A percentile compares a stretch with the other conserved stretches of the same genome.
phyloP scores from a whole-genome alignment of 2,888 invertebrate genomes.

The Dryococelus australis region DNA sequence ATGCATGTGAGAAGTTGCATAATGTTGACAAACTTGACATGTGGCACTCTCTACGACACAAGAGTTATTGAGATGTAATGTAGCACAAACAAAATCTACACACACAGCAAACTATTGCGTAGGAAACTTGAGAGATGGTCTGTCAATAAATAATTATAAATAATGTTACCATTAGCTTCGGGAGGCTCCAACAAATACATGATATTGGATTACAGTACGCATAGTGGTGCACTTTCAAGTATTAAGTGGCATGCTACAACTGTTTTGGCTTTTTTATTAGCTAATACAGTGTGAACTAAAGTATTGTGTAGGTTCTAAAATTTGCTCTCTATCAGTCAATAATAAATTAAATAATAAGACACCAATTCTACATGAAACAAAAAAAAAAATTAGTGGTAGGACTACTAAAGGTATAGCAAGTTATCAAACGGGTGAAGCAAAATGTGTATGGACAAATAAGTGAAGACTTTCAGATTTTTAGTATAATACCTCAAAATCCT shows the following conservation, averaged over 20 bases:
- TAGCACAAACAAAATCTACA: conserved; percentile 6
- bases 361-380: conserved; percentile 40
- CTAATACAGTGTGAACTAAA: conserved; percentile 33
- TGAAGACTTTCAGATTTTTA: conserved; percentile 20
- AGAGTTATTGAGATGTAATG: conserved; percentile 18
- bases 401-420: conserved; percentile 35
- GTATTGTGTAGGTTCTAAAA: conserved; percentile 34
- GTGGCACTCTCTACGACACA: conserved; percentile 25
- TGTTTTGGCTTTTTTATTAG: conserved; percentile 27
- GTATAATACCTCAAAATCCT: conserved; percentile 84
- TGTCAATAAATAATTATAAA: conserved; percentile 13
- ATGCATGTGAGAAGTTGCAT: conserved; percentile 3
- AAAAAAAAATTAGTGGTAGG: conserved; percentile 36
- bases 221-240: conserved; percentile 31
- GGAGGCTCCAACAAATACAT: conserved; percentile 25
- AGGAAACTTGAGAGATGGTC: conserved; percentile 68
- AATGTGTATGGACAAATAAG: conserved; percentile 29
- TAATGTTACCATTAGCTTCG: conserved; percentile 27
- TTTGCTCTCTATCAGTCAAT: conserved; percentile 40
- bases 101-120: conserved; percentile 46
- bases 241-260: conserved; percentile 33
- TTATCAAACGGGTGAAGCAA: conserved; percentile 33
- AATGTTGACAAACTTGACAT: background rate
- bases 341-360: conserved; percentile 38
- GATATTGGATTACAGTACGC: background rate